Percentiles rank a stretch among this genome's conserved stretches.
Evolutionary conservation across 2,797 vertebrate genomes (phyloP).

Genomic region (Liparis tanakae): DNA sequence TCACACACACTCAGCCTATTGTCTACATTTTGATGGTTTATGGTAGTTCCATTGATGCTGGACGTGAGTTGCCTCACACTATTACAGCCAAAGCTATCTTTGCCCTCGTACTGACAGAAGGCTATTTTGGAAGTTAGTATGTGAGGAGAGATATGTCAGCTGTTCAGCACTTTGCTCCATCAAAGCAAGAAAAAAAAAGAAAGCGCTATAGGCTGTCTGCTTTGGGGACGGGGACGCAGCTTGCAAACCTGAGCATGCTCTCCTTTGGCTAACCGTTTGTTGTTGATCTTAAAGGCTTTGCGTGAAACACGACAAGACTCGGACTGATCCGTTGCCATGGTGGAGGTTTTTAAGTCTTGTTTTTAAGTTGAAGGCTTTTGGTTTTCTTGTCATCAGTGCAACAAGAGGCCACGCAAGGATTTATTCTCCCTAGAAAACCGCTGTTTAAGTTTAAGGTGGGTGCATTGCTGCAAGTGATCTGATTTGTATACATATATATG

Average conservation of each 20-base stretch:
- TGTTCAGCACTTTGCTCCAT: conserved; percentile 81
- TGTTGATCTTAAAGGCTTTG: conserved; percentile 66
- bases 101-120: conserved; percentile 77
- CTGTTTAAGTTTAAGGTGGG: conserved; percentile 60
- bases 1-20: conserved; percentile 36
- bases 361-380: conserved; percentile 30
- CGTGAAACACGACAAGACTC: conserved; percentile 47
- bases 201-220: conserved; percentile 59
- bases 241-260: conserved; percentile 50
- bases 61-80: conserved; percentile 45
- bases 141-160: conserved; percentile 85
- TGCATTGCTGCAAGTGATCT: conserved; percentile 31
- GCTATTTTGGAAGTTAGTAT: conserved; percentile 85
- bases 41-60: conserved; percentile 56
- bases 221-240: conserved; percentile 58
- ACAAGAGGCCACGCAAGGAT: conserved; percentile 43
- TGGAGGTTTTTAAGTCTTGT: conserved; percentile 41
- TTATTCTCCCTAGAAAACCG: conserved; percentile 25
- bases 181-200: conserved; percentile 69
- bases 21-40: conserved; percentile 46
- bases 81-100: conserved; percentile 77
- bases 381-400: conserved; percentile 9
- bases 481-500: not conserved
- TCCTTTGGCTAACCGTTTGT: conserved; percentile 58
- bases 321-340: conserved; percentile 26